Conservation (phyloP, 2,797 vertebrate genomes). For the Gymnothorax javanicus region DNA sequence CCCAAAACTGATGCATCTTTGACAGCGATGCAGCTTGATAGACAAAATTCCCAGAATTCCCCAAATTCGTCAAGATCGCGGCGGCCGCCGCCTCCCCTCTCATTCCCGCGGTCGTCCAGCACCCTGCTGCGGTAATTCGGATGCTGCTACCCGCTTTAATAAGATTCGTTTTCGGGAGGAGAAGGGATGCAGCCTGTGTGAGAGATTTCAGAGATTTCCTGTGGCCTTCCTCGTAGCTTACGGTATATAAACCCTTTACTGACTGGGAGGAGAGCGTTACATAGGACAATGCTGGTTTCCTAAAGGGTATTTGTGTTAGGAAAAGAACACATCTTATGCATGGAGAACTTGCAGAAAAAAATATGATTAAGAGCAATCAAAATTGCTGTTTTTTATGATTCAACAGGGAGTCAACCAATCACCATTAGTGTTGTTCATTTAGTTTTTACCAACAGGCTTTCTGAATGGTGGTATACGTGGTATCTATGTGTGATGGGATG, state of each 20-base stretch:
- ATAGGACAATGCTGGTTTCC: neutral
- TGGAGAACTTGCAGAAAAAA: no score
- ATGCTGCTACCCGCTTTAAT: slow-evolving; percentile 92
- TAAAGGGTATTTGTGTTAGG: slow-evolving; percentile 5
- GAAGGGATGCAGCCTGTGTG: slow-evolving; percentile 82
- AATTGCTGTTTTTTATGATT: no score
- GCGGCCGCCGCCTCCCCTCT: slow-evolving; percentile 76
- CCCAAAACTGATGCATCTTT: slow-evolving; percentile 83
- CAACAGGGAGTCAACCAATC: no score
- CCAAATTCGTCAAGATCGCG: slow-evolving; percentile 77
- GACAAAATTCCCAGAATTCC: slow-evolving; percentile 83
- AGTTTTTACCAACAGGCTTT: no score
- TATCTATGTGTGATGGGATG: no score
- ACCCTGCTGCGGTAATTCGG: slow-evolving; percentile 94
- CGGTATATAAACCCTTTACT: slow-evolving; percentile 78
- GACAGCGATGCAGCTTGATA: slow-evolving; percentile 75
- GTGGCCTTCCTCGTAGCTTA: slow-evolving; percentile 80
- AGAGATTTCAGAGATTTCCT: slow-evolving; percentile 79
- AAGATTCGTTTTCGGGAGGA: slow-evolving; percentile 86
- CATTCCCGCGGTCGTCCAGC: slow-evolving; percentile 86
- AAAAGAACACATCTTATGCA: neutral
- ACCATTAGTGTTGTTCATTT: no score
- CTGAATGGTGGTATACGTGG: no score
- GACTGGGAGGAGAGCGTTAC: neutral
- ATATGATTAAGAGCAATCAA: no score